Evolutionary conservation across 2,113 vertebrate genomes (phyloP), one percentile per base, ranked within the genome.

Genomic region (Xenopus laevis): DNA sequence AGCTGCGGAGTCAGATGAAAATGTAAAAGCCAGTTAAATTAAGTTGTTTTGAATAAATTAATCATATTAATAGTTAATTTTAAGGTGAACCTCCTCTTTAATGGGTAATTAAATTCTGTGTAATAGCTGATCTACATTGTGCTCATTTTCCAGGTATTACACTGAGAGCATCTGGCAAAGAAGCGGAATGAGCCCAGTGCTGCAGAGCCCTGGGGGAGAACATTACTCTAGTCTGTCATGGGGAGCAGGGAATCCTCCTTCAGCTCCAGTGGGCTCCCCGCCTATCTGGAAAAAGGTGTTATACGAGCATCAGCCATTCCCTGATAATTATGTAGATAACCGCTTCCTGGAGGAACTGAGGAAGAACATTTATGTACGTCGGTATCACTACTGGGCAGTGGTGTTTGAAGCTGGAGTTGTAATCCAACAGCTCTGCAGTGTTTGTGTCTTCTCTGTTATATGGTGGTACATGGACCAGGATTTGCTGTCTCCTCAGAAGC

Each of bases 401-500:
- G 96, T 97, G 0, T 93, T 90, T 44, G 96, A 98, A 83, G 93
- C 97, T 0, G 92, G 90, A 10, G 92, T 94, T 21, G 94, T 99
- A 64, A 86, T 94, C 10, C 96, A 99, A 85, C 94, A 98, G 84
- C 84, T 99, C 13, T 96, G 96, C 73, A 97, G 94, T 53, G 96
- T 99, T 71, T 95, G 96, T 23, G 83, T 96, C 65, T 98, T 98
- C 59, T 92, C 94, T 7, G 89, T 96, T 1, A 84, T 95, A 59
- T 99, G 97, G 97, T 94, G 93, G 85, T 97, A 98, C 79, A 95
- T 99, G 96, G 95, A 97, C 12, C 86, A 93, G 72, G 95, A 94
- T 63, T 20, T 83, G 69, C 86, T 99, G 71, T 87, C 88, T 0
- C 95, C 96, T 0, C 91, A 90, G 20, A 85, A 79, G 5, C 87